These are phyloP conservation scores for Acanthurus lineatus DNA, from an alignment of 2,797 vertebrate genomes.

Conservation along the genomic window DNA sequence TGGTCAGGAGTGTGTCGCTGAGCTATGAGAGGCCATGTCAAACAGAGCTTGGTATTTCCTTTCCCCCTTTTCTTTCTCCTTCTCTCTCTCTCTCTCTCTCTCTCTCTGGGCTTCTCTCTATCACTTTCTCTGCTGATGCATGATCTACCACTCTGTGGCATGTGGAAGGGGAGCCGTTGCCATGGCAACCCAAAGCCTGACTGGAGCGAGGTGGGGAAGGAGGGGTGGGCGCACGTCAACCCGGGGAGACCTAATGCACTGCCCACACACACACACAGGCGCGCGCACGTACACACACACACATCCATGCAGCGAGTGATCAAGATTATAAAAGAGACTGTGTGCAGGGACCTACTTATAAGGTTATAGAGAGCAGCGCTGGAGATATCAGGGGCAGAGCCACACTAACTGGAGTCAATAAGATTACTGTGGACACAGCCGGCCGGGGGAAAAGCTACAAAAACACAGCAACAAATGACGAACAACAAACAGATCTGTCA, in stretches of 20 bases:
- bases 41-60: constrained; percentile 73
- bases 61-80: constrained; percentile 24
- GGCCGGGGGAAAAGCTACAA: constrained; percentile 38
- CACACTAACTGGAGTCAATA: constrained; percentile 77
- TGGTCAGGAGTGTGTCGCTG: constrained; percentile 62
- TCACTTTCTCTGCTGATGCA: constrained; percentile 80
- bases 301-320: constrained; percentile 69
- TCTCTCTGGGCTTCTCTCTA: constrained; percentile 54
- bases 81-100: constrained; percentile 23
- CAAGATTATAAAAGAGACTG: constrained; percentile 82
- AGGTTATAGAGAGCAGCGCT: constrained; percentile 83
- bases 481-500: constrained; percentile 52
- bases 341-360: constrained; percentile 85
- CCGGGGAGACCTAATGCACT: constrained; percentile 76
- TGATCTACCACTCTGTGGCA: constrained; percentile 84
- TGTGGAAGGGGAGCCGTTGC: constrained; percentile 82
- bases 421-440: constrained; percentile 78
- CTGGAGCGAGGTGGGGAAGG: constrained; percentile 64
- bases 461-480: constrained; percentile 51
- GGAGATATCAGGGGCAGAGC: constrained; percentile 77
- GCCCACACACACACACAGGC: constrained; percentile 46
- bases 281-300: constrained; percentile 39
- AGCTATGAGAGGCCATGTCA: constrained; percentile 75
- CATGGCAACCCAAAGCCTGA: constrained; percentile 80
- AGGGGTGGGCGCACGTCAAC: constrained; percentile 63